Conservation (phyloP, 2,888 invertebrate species). For the Latrodectus hesperus region DNA sequence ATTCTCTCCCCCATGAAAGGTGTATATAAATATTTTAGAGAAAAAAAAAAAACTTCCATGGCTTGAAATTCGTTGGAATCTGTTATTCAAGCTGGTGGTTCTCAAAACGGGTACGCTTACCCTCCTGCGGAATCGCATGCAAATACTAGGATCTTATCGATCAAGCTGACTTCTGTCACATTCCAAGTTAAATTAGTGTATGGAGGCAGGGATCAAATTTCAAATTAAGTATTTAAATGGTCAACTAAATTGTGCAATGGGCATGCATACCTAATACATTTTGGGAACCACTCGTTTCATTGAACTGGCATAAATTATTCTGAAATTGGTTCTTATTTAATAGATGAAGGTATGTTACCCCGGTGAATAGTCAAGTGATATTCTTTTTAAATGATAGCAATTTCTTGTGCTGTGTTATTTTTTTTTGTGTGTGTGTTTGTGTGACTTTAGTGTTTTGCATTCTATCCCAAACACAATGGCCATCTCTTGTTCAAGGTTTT, state of each 20-base stretch:
- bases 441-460: not conserved
- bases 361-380: slow-evolving; percentile 33
- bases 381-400: slow-evolving; percentile 16
- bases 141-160: not conserved
- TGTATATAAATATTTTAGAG: slow-evolving; percentile 18
- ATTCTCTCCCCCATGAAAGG: slow-evolving; percentile 26
- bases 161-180: not conserved
- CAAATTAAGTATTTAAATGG: not conserved
- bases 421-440: not conserved
- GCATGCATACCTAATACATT: slow-evolving; percentile 2
- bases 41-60: slow-evolving; percentile 6
- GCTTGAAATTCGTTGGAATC: slow-evolving; percentile 25
- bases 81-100: slow-evolving; percentile 12
- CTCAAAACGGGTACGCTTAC: slow-evolving; percentile 56
- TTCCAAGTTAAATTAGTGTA: too few relatives aligned
- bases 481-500: slow-evolving; percentile 1
- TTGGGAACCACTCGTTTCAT: not conserved
- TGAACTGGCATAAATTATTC: not conserved
- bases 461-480: not conserved
- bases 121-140: not conserved
- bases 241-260: not conserved
- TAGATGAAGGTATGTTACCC: slow-evolving; percentile 2
- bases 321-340: not conserved
- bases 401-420: not conserved
- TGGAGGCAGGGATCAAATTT: not conserved